Percentiles rank a stretch among this genome's conserved stretches.
phyloP scores from a whole-genome alignment of 2,797 vertebrate species.

The Melanotaenia trifasciata region DNA sequence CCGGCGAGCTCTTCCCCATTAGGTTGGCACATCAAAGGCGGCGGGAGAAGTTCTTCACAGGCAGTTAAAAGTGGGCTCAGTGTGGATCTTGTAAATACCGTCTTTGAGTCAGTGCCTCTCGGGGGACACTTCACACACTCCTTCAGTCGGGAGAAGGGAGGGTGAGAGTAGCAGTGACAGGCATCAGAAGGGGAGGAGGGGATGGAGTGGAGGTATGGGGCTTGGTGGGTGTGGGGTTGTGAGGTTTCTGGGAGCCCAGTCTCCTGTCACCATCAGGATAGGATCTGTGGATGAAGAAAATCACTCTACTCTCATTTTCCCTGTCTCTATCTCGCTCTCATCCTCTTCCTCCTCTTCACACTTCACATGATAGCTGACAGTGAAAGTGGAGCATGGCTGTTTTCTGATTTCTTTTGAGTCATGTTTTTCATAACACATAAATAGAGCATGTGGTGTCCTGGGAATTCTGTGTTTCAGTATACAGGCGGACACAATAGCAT shows the following conservation, averaged over 20 bases:
- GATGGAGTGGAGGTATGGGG: conserved; percentile 27
- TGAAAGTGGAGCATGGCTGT: conserved; percentile 80
- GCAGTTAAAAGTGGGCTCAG: conserved; percentile 84
- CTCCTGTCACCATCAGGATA: conserved; percentile 77
- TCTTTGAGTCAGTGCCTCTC: conserved; percentile 85
- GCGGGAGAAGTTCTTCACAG: conserved; percentile 83
- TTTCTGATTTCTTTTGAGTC: conserved; percentile 79
- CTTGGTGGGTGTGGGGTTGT: conserved; percentile 1
- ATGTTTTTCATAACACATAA: conserved; percentile 83
- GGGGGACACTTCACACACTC: conserved; percentile 85
- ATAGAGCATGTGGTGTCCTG: conserved; percentile 77
- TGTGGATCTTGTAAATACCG: conserved; percentile 85
- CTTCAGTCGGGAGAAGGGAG: conserved; percentile 73
- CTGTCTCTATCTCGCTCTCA: conserved; percentile 65
- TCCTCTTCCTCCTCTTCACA: conserved; percentile 73
- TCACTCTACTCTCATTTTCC: conserved; percentile 65
- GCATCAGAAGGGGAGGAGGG: conserved; percentile 65
- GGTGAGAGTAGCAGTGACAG: conserved; percentile 78
- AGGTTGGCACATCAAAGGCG: conserved; percentile 84
- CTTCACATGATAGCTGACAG: conserved; percentile 80
- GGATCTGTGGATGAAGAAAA: conserved; percentile 79
- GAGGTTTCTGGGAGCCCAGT: conserved; percentile 69
- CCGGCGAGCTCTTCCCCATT: conserved; percentile 82
- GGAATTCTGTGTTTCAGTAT: conserved; percentile 77
- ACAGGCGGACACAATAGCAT: conserved; percentile 78